Base-by-base conservation (phyloP, 2,888 invertebrate genomes). In the Steinernema carpocapsae region DNA sequence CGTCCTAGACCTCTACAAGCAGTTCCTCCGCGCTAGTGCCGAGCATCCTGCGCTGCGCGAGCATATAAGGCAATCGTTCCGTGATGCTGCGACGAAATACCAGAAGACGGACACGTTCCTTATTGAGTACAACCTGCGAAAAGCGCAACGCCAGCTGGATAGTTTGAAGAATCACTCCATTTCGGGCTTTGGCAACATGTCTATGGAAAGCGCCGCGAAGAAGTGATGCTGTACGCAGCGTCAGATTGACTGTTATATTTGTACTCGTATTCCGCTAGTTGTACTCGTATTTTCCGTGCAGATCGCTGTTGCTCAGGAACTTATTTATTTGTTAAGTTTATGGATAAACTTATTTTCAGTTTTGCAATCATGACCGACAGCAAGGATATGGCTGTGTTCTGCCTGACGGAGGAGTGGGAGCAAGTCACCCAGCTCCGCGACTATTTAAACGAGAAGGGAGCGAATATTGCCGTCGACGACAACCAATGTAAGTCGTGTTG, bases 361-460 rank as follows among this genome's bases (percentile, higher is more conserved):
- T 42, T 56, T 37, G 59, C 45, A 32, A 26, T 42, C 42, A 82
- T 83, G 83, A 81, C 82, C 73, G 83, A 83, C 71, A 77, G 80
- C 56, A 77, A 78, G 64, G 80, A 78, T 52, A 77, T 85, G 51
- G 83, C 83, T 17, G 82, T 86, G 12, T 85, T 86, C 70, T 83
- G 83, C 14, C 84, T 79, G 70, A 77, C 79, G 22, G 80, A 80
- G 4, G 84, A 83, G 51, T 72, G 75, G 42, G 76, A 77, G 56
- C 85, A 90, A 89, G 88, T 89, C 32, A 85, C 87, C 73, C 96
- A 97, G 88, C 89, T 97, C 64, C 91, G 95, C 79, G 92, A 92
- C 78, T 95, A 94, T 89, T 93, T 97, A 85, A 95, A 95, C 89
- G 92, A 92, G 82, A 91, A 95, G 72, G 96, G 95, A n/a, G 95